These are phyloP conservation scores for Trachythela sp. DNA, from an alignment of 64 coral and sea anemone species.

Conservation along the genomic window DNA sequence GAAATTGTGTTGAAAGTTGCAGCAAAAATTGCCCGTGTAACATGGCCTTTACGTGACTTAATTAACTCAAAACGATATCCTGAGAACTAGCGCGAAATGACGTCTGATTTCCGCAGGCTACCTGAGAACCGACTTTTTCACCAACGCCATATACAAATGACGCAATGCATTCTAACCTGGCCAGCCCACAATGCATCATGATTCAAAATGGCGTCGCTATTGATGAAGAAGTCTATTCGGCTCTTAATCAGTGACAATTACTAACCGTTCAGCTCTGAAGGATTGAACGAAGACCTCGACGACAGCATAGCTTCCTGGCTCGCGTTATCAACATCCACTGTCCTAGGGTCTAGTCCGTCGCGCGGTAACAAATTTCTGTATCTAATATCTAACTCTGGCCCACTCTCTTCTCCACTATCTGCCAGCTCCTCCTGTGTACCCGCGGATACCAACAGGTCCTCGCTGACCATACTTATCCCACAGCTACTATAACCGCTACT, in stretches of 20 bases:
- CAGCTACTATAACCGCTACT: background rate
- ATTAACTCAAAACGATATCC: too few species aligned
- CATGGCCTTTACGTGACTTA: too few species aligned
- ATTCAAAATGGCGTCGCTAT: too few species aligned
- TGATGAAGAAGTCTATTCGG: too few species aligned
- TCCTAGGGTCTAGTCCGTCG: background rate
- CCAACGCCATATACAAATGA: too few species aligned
- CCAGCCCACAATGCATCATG: too few species aligned
- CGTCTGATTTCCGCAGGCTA: too few species aligned
- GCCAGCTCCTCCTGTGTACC: background rate
- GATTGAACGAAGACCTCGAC: background rate
- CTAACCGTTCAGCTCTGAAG: background rate
- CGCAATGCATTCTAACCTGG: too few species aligned
- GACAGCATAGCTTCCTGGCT: background rate
- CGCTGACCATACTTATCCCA: slow-evolving; percentile 2
- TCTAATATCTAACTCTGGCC: background rate
- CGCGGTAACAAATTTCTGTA: background rate
- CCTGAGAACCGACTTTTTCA: too few species aligned
- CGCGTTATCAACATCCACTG: background rate
- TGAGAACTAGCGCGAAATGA: too few species aligned
- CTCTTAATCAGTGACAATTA: background rate
- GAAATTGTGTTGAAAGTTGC: too few species aligned
- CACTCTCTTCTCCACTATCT: slow-evolving; percentile 4
- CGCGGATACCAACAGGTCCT: slow-evolving; percentile 4
- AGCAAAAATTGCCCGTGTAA: too few species aligned